Conservation (phyloP, 2,113 vertebrate species). For the Notarius quadriscutis region DNA sequence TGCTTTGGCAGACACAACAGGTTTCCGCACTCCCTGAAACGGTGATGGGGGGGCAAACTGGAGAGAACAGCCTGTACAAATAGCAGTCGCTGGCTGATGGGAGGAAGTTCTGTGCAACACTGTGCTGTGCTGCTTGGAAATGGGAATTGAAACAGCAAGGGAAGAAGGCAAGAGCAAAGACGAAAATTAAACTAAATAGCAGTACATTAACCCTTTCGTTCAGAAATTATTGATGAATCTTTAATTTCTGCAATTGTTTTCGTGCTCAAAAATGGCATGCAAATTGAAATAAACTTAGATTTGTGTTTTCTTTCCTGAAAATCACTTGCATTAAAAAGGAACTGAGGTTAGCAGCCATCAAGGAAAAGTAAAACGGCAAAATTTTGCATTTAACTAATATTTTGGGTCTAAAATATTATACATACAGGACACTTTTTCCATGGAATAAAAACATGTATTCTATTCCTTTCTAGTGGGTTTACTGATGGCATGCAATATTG, state of each 20-base stretch:
- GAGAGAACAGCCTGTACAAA: slow-evolving; percentile 31
- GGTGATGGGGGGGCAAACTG: background rate
- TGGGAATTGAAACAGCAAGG: slow-evolving; percentile 18
- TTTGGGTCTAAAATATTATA: background rate
- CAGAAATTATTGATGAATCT: background rate
- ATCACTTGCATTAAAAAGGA: background rate
- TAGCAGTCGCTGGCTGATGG: slow-evolving; percentile 20
- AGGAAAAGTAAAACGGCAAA: background rate
- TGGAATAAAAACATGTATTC: too few relatives aligned
- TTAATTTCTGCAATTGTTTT: background rate
- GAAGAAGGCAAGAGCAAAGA: background rate
- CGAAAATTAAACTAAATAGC: background rate
- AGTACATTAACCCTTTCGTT: background rate
- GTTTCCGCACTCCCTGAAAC: slow-evolving; percentile 20
- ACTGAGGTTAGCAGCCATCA: background rate
- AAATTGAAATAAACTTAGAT: background rate
- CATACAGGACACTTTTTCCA: too few relatives aligned
- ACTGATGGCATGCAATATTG: too few relatives aligned
- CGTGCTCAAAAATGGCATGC: background rate
- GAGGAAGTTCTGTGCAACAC: slow-evolving; percentile 15
- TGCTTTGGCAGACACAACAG: slow-evolving; percentile 29
- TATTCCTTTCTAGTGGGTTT: too few relatives aligned
- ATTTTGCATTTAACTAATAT: background rate
- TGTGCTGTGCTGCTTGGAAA: background rate
- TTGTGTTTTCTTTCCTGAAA: background rate